These are phyloP conservation scores for Sebastes nivosus DNA, from an alignment of 2,797 vertebrate genomes.

Conservation along the genomic window DNA sequence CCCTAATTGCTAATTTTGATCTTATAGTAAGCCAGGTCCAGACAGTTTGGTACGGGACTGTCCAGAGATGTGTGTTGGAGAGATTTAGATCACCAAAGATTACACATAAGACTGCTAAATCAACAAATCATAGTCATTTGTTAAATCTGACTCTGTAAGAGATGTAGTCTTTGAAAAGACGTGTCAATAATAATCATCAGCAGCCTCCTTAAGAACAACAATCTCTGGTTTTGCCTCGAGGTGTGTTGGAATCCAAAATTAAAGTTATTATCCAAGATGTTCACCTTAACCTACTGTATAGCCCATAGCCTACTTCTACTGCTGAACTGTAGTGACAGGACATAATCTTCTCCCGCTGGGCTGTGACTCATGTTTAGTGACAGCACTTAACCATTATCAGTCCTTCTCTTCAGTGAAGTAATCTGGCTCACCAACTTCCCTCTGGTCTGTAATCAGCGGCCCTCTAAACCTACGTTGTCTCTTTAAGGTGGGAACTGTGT, in stretches of 20 bases:
- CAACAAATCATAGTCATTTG: neutral
- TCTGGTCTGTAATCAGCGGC: constrained; percentile 5
- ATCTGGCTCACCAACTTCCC: neutral
- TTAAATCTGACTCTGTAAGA: neutral
- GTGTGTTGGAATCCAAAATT: neutral
- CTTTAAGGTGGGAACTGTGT: neutral
- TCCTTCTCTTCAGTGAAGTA: neutral
- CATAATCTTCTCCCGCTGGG: neutral
- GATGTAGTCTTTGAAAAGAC: neutral
- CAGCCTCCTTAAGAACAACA: neutral
- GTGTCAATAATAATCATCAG: neutral
- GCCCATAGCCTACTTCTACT: neutral
- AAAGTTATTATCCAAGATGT: neutral
- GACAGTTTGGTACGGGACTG: neutral
- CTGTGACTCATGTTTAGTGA: neutral
- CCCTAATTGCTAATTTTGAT: neutral
- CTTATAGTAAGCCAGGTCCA: neutral
- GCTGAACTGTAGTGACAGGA: neutral
- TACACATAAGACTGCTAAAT: neutral
- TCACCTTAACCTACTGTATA: neutral
- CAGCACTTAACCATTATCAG: neutral
- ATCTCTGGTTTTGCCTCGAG: neutral
- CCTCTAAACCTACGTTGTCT: neutral
- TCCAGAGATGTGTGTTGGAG: neutral
- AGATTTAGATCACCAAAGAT: neutral